phyloP scores from a whole-genome alignment of 2,113 vertebrate genomes.

The Phyllostomus hastatus region DNA sequence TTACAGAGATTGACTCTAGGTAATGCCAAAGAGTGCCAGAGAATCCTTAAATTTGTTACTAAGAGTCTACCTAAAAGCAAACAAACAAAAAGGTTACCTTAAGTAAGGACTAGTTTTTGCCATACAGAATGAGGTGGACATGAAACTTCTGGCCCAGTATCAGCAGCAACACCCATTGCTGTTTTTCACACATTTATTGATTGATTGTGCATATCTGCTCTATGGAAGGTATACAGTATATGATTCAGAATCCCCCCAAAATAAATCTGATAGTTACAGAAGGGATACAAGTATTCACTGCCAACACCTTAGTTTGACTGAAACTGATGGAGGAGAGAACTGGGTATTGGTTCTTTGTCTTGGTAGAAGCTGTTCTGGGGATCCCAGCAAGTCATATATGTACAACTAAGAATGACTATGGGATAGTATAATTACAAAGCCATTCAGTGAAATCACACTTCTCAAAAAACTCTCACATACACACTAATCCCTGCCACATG shows the following conservation, averaged over 20 bases:
- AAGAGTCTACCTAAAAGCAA: slow-evolving; percentile 86
- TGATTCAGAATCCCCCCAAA: slow-evolving; percentile 17
- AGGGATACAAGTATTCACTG: not conserved
- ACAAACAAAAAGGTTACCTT: slow-evolving; percentile 34
- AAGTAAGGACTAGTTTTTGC: not conserved
- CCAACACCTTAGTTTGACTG: not conserved
- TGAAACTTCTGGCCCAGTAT: not conserved
- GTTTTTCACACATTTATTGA: not conserved
- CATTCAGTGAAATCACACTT: not conserved
- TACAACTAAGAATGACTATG: not conserved
- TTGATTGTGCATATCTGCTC: not conserved
- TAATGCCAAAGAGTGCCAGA: slow-evolving; percentile 95
- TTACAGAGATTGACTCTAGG: slow-evolving; percentile 95
- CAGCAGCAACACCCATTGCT: not conserved
- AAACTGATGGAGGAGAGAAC: not conserved
- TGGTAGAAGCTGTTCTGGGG: not conserved
- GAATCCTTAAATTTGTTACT: slow-evolving; percentile 96
- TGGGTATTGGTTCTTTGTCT: not conserved
- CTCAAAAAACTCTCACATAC: not conserved
- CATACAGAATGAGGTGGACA: not conserved
- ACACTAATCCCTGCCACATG: not conserved
- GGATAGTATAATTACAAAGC: not conserved
- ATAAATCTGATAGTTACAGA: not conserved
- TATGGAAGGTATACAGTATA: not conserved
- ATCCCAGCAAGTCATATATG: not conserved